Base-by-base conservation (phyloP, 2,888 invertebrate species). In the Lepetodrilus schrolli region DNA sequence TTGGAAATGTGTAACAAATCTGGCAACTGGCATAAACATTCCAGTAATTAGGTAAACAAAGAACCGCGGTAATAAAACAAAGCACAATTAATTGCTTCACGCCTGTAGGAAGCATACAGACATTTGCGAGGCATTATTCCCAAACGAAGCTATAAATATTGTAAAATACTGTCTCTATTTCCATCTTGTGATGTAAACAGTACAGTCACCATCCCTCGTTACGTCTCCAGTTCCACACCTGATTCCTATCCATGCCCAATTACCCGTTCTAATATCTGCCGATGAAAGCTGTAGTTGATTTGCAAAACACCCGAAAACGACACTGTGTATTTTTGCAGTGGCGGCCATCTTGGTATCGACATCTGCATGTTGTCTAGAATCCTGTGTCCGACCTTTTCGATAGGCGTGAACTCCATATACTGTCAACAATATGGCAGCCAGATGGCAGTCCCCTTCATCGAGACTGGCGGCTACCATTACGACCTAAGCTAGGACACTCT, bases 121-220 rank as follows among this genome's bases (percentile, higher is more conserved):
- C 58, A 58, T 58, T 58, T 58, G 58, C 17, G 26, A 58, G 10
- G 7, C n/a, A 58, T 58, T 30, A 58, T 23, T 10, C 17, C 17
- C 10, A 58, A 58, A 13, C 30, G 30, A 30, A 34, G 30, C n/a
- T 30, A 30, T 23, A 30, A 58, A 58, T 34, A 58, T 26, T 58
- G 58, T n/a, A 58, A 58, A 58, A 58, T 58, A 58, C 23, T 30
- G 58, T 34, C 58, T 58, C 58, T 58, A 58, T 58, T 58, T 58
- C 58, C 58, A 58, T 58, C 30, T 58, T 34, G 10, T 30, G 4
- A 58, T 30, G 17, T 30, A 58, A 58, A 58, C 58, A 58, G 34
- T 58, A 7, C 30, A 23, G n/a, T 34, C 26, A 30, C 34, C 30
- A 58, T 58, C 58, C 30, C 34, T 17, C 58, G 34, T 30, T 26